Evolutionary conservation across 2,113 vertebrate genomes (phyloP).

Genomic region (Malurus elegans): DNA sequence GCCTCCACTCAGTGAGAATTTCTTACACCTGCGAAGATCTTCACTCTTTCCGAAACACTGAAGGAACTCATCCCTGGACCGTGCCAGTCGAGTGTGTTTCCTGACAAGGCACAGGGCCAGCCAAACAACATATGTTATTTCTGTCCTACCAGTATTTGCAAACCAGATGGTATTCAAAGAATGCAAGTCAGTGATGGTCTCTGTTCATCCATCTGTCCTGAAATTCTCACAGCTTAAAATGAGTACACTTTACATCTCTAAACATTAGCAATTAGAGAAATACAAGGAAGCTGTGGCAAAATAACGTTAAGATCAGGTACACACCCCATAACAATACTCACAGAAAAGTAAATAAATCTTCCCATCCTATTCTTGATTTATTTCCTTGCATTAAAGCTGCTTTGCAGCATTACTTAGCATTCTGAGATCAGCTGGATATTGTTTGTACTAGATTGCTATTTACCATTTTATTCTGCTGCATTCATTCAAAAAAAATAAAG

Average conservation of each 20-base stretch:
- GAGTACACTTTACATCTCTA: background rate
- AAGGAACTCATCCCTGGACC: background rate
- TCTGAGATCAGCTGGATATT: background rate
- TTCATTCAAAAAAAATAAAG: background rate
- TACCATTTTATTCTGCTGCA: background rate
- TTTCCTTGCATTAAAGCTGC: background rate
- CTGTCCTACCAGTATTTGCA: background rate
- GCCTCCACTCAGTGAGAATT: background rate
- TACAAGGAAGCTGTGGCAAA: background rate
- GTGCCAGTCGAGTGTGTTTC: background rate
- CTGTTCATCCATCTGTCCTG: background rate
- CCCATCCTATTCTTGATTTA: background rate
- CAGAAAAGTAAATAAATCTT: background rate
- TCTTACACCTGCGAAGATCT: background rate
- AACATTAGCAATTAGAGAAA: background rate
- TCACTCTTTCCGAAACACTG: background rate
- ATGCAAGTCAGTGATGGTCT: background rate
- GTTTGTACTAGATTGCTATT: background rate
- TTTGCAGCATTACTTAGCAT: background rate
- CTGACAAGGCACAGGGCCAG: background rate
- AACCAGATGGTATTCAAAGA: conserved; percentile 34
- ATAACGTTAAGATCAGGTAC: background rate
- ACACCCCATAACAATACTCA: background rate
- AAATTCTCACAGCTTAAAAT: background rate
- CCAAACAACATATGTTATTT: conserved; percentile 1